These are phyloP conservation scores for Caenorhabditis panamensis DNA, from an alignment of 2,888 invertebrate species.

Conservation along the genomic window DNA sequence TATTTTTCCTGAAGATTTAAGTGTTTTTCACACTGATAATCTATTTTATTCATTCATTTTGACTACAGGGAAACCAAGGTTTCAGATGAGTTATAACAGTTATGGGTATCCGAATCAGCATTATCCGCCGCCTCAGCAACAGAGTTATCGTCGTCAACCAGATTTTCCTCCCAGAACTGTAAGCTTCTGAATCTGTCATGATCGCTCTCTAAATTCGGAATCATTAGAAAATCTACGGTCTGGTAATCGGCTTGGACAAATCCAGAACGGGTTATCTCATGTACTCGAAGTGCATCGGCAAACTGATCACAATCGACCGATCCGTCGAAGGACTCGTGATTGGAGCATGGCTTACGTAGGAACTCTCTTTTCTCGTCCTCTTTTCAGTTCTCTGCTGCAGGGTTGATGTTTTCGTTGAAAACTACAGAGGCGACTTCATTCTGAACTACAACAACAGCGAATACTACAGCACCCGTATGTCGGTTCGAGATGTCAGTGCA, in stretches of 20 bases:
- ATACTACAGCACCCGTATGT: conserved; percentile 4
- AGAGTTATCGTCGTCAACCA: no score
- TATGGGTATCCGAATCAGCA: neutral
- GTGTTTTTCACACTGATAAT: neutral
- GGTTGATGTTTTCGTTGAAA: neutral
- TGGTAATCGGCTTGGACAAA: conserved; percentile 12
- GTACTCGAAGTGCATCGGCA: neutral
- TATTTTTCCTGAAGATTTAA: conserved; percentile 1
- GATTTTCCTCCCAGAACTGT: no score
- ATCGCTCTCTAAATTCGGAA: no score
- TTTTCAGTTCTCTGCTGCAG: neutral
- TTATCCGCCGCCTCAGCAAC: neutral
- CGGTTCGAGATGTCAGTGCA: neutral
- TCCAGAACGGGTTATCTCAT: conserved; percentile 1
- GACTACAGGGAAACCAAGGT: neutral
- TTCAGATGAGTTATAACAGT: neutral
- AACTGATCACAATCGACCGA: neutral
- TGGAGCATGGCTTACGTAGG: conserved; percentile 32
- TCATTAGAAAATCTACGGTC: neutral
- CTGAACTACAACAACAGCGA: conserved; percentile 23
- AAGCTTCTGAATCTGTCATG: no score
- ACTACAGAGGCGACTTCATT: conserved; percentile 21
- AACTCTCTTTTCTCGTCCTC: neutral
- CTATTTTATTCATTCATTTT: neutral
- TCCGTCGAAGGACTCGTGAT: neutral